Percentiles rank a stretch among this genome's conserved stretches.
Evolutionary conservation across 2,797 vertebrate genomes (phyloP).

Genomic region (Selene dorsalis): DNA sequence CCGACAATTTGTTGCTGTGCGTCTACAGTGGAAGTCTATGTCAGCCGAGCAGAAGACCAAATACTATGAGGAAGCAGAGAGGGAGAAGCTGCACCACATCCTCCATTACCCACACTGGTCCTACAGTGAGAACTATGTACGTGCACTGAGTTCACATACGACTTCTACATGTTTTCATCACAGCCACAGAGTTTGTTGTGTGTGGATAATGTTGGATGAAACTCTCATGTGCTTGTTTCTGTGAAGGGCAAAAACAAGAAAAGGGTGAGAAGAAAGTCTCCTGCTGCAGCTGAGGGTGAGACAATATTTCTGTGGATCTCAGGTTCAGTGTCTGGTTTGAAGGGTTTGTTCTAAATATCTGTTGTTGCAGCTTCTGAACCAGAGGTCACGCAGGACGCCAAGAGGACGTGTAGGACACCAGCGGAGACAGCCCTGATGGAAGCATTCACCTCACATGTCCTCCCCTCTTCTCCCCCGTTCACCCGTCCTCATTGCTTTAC

Average conservation of each 20-base stretch:
- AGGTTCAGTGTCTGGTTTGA: too few species aligned
- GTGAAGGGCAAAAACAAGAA: conserved; percentile 8
- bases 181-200: neutral
- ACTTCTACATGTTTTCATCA: neutral
- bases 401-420: too few species aligned
- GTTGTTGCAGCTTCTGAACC: too few species aligned
- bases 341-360: too few species aligned
- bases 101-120: neutral
- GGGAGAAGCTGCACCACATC: neutral
- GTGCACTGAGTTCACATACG: neutral
- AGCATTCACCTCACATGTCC: too few species aligned
- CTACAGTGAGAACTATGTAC: neutral
- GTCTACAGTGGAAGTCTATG: conserved; percentile 7
- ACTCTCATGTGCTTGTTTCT: neutral
- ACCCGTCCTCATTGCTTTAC: too few species aligned
- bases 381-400: too few species aligned
- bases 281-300: neutral
- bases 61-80: neutral
- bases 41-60: neutral
- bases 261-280: neutral
- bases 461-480: too few species aligned
- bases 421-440: too few species aligned
- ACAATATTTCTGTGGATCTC: neutral
- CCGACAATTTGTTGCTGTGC: neutral
- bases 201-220: neutral